These are phyloP conservation scores for Myocastor coypus DNA, from an alignment of 2,113 vertebrate species.

Conservation along the genomic window DNA sequence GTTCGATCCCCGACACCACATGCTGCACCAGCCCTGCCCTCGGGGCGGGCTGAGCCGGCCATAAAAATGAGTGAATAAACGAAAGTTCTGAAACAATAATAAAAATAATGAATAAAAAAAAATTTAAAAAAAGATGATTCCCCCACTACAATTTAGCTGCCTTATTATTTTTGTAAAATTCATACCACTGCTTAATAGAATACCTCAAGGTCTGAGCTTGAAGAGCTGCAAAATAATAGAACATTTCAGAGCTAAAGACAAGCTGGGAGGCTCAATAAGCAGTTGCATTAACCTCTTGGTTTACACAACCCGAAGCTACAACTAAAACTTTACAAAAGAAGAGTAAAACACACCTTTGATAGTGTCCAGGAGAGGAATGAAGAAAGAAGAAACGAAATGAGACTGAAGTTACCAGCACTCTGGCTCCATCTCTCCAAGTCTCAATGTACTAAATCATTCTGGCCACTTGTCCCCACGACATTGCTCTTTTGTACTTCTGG, in stretches of 20 bases:
- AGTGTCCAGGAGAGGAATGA: background rate
- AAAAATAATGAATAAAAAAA: too few relatives aligned
- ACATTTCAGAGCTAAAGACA: conserved; percentile 36
- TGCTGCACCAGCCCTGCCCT: too few relatives aligned
- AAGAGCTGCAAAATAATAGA: conserved; percentile 41
- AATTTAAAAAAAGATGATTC: conserved; percentile 9
- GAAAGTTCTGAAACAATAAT: too few relatives aligned
- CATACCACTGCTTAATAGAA: conserved; percentile 12
- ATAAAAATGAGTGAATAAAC: too few relatives aligned
- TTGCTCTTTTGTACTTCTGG: background rate
- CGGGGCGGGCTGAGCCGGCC: too few relatives aligned
- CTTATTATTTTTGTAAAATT: conserved; percentile 46
- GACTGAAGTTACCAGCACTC: background rate
- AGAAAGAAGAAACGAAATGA: background rate
- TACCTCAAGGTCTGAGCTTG: background rate
- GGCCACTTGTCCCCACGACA: background rate
- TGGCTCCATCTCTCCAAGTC: background rate
- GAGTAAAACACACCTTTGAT: background rate
- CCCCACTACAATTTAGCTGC: background rate
- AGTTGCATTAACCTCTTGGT: background rate
- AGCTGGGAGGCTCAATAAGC: background rate
- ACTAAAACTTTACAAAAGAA: background rate
- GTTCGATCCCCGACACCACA: too few relatives aligned
- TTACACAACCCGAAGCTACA: background rate
- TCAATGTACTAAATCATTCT: background rate